These are phyloP conservation scores for Cynocephalus volans DNA, from an alignment of 2,113 vertebrate genomes.

Conservation along the genomic window DNA sequence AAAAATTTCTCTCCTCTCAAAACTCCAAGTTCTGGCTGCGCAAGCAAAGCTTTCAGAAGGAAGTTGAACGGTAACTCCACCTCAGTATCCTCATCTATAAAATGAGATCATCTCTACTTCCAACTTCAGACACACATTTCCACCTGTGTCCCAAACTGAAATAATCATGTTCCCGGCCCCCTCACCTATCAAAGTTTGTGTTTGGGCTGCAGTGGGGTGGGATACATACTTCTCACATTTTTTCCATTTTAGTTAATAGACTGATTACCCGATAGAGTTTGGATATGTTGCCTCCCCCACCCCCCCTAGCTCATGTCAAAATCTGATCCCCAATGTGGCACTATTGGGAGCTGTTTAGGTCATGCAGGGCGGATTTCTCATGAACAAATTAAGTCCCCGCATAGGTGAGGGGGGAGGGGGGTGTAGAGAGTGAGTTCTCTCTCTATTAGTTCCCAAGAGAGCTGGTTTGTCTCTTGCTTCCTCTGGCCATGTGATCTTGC, in stretches of 20 bases:
- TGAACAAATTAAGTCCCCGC: too few relatives aligned
- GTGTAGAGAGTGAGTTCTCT: too few relatives aligned
- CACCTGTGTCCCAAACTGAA: too few relatives aligned
- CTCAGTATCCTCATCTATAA: background rate
- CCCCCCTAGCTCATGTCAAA: too few relatives aligned
- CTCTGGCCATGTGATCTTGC: too few relatives aligned
- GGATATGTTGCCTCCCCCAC: too few relatives aligned
- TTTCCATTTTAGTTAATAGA: background rate
- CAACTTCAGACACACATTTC: background rate
- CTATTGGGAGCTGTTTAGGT: too few relatives aligned
- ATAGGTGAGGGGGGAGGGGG: too few relatives aligned
- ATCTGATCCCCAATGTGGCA: too few relatives aligned
- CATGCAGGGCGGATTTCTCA: too few relatives aligned
- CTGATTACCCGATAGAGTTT: background rate
- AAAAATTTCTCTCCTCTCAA: background rate
- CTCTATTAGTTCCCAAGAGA: too few relatives aligned
- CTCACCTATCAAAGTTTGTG: background rate
- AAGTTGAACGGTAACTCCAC: background rate
- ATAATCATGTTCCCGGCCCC: background rate
- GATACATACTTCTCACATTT: background rate
- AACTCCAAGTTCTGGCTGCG: background rate
- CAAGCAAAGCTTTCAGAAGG: background rate
- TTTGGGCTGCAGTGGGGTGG: background rate
- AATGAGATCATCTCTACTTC: background rate
- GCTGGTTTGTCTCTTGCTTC: too few relatives aligned